Base-by-base conservation (phyloP, 2,888 invertebrate species). In the Polylopha cassiicola region DNA sequence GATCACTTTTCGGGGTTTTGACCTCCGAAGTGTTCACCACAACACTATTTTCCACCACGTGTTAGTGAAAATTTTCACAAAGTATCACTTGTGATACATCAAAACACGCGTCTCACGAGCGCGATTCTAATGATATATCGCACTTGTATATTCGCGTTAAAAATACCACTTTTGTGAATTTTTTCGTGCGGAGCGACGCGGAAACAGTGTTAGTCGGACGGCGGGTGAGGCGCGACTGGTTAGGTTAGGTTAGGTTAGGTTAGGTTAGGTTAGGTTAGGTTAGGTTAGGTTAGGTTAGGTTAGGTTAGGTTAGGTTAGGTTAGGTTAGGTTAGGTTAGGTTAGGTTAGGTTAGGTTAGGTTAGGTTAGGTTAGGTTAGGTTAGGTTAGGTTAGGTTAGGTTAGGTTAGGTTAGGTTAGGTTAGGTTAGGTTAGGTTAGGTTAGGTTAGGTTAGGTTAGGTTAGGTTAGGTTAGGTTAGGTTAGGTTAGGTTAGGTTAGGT, bases 161-260 rank as follows among this genome's bases (percentile, higher is more conserved):
- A n/a, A n/a, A n/a, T n/a, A n/a, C n/a, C n/a, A n/a, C n/a, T n/a
- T n/a, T n/a, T n/a, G n/a, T n/a, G n/a, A n/a, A n/a, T n/a, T n/a
- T n/a, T n/a, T n/a, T n/a, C n/a, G n/a, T n/a, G n/a, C n/a, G n/a
- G n/a, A n/a, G n/a, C n/a, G n/a, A n/a, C n/a, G n/a, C n/a, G n/a
- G n/a, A n/a, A n/a, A n/a, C n/a, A n/a, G n/a, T n/a, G n/a, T n/a
- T n/a, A n/a, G n/a, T n/a, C n/a, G n/a, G n/a, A n/a, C n/a, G n/a
- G n/a, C n/a, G n/a, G n/a, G n/a, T n/a, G n/a, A n/a, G n/a, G n/a
- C n/a, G n/a, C n/a, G n/a, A n/a, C n/a, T n/a, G n/a, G n/a, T n/a
- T n/a, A n/a, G n/a, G 37, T 37, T 37, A 37, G 37, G 37, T 37
- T 37, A 37, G 37, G 37, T 37, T 37, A 37, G 37, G 37, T 37